Percentiles rank a stretch among this genome's conserved stretches.
Conservation (phyloP, 2,888 invertebrate species). For the Lepidocyrtoides sp. region DNA sequence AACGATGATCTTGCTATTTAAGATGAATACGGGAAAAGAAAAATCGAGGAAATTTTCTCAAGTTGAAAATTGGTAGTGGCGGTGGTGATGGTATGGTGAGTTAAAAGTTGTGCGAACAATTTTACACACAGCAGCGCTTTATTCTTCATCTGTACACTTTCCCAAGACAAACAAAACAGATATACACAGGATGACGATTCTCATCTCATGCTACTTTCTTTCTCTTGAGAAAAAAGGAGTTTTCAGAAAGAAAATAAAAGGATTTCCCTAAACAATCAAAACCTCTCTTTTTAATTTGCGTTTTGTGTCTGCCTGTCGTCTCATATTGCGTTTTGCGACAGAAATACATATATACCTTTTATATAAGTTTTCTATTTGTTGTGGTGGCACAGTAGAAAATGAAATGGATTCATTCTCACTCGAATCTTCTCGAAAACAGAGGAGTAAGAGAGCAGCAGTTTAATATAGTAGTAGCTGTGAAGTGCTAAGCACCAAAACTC, state of each 20-base stretch:
- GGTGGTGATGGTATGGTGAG: too few relatives aligned
- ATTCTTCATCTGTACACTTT: neutral
- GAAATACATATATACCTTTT: neutral
- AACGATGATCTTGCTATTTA: neutral
- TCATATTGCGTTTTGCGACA: constrained; percentile 14
- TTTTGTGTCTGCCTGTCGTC: constrained; percentile 20
- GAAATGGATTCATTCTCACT: too few relatives aligned
- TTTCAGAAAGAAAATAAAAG: constrained; percentile 54
- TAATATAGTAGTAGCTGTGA: too few relatives aligned
- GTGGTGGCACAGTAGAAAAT: too few relatives aligned
- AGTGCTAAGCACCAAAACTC: too few relatives aligned
- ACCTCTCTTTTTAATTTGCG: constrained; percentile 58
- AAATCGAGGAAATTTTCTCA: constrained; percentile 6
- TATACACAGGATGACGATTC: neutral
- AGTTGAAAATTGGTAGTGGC: constrained; percentile 49
- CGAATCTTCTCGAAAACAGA: neutral
- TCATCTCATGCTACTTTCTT: neutral
- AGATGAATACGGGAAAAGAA: neutral
- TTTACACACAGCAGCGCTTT: too few relatives aligned
- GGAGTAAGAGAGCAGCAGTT: neutral
- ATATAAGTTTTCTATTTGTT: too few relatives aligned
- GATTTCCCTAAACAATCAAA: constrained; percentile 65
- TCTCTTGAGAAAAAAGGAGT: neutral
- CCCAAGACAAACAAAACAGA: neutral
- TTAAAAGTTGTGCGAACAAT: constrained; percentile 1